Evolutionary conservation across 2,888 invertebrate genomes (phyloP), one percentile per base, ranked within the genome.

Genomic region (Dioctria rufipes): DNA sequence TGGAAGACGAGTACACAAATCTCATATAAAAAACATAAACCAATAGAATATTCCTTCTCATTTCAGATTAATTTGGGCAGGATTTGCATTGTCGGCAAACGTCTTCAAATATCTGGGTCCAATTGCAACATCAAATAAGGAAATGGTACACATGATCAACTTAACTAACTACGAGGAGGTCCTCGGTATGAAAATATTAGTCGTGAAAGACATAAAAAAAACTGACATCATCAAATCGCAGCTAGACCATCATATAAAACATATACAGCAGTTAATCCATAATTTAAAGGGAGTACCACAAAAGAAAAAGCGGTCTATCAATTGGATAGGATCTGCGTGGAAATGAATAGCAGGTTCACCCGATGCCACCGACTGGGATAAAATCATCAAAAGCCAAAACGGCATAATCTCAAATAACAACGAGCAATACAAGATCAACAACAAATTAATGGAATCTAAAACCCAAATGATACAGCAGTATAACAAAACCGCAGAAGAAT

Each of bases 371-470:
- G 25, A 25, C 2, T 25, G 25, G 25, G 25, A 25, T 25, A 25
- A 0, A 25, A 25, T 25, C 25, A 25, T 25, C 2, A 25, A 25
- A 25, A 25, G 25, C 25, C 25, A 25, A 25, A 25, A 25, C 25
- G 25, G 2, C 25, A 46, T 46, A 46, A 46, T 46, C 49, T 46
- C 49, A 46, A 46, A 46, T 9, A 46, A 46, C 49, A 46, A 46
- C 37, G 51, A 73, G 40, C 80, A 80, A 65, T 80, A 65, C n/a
- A 71, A 80, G 42, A 25, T 80, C 13, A 80, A 80, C 42, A 54
- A 71, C 5, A 51, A 71, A 71, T n/a, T 71, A 37, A 73, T 8
- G 73, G 58, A 13, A 9, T 54, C 73, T 39, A 8, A 40, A 11
- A 37, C 6, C 1, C 5, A 39, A 39, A 73, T 54, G 4, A 8